These are phyloP conservation scores for Conus betulinus DNA, from an alignment of 1,140 invertebrate genomes.

Conservation along the genomic window DNA sequence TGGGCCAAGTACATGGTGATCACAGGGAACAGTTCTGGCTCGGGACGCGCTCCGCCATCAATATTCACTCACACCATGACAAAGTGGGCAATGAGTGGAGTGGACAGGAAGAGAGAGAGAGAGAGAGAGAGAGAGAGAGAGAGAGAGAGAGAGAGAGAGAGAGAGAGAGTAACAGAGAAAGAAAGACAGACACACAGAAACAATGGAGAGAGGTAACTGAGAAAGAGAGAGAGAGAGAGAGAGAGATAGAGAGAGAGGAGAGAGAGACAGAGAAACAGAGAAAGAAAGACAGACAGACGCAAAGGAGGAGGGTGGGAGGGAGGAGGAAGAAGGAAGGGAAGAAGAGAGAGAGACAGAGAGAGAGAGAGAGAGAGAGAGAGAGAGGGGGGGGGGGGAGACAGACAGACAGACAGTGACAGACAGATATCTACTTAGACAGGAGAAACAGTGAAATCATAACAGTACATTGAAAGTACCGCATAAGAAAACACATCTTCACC, in stretches of 20 bases:
- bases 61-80: no score
- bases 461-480: not conserved
- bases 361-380: not conserved
- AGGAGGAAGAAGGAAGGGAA: not conserved
- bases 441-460: not conserved
- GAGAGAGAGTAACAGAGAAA: not conserved
- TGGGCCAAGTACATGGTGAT: no score
- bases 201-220: no score
- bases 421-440: no score
- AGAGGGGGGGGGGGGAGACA: not conserved
- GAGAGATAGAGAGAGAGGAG: no score
- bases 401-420: no score
- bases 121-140: not conserved
- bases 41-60: no score
- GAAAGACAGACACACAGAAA: not conserved
- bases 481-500: not conserved
- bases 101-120: not conserved
- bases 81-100: not conserved
- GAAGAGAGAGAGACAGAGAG: not conserved
- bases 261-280: no score
- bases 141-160: not conserved
- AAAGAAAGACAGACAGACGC: not conserved
- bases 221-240: constrained; percentile 7
- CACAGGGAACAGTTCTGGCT: no score
- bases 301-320: not conserved